Conservation (phyloP, 2,888 invertebrate genomes). For the Terebella lapidaria region DNA sequence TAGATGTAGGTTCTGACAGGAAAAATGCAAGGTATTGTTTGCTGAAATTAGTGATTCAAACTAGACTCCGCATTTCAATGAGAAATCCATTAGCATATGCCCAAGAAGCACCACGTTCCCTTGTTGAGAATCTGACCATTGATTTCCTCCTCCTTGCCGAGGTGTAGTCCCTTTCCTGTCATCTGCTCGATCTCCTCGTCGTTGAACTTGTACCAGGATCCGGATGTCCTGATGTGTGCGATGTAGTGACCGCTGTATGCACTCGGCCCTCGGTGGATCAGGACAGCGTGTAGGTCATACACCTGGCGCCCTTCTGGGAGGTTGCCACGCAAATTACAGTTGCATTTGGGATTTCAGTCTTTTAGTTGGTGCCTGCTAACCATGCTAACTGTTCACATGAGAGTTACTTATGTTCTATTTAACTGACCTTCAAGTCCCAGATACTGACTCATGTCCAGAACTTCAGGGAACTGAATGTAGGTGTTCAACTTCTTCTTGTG, state of each 20-base stretch:
- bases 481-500: conserved; percentile 62
- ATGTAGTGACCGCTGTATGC: conserved; percentile 67
- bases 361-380: neutral
- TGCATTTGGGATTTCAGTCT: neutral
- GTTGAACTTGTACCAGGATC: conserved; percentile 65
- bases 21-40: no score
- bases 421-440: conserved; percentile 34
- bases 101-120: no score
- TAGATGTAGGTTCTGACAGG: neutral
- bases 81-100: no score
- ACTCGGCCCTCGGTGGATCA: conserved; percentile 64
- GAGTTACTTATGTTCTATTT: neutral
- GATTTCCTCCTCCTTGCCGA: conserved; percentile 43
- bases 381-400: neutral
- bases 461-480: conserved; percentile 61
- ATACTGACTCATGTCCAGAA: conserved; percentile 60
- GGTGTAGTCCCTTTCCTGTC: conserved; percentile 48
- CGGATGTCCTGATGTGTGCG: conserved; percentile 58
- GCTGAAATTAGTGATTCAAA: no score
- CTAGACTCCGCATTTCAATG: no score
- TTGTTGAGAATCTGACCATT: no score
- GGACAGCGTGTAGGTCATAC: conserved; percentile 63
- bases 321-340: no score
- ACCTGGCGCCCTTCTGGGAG: conserved; percentile 27
- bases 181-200: conserved; percentile 58